phyloP scores from a whole-genome alignment of 1,140 invertebrate species.

The Microplitis demolitor region DNA sequence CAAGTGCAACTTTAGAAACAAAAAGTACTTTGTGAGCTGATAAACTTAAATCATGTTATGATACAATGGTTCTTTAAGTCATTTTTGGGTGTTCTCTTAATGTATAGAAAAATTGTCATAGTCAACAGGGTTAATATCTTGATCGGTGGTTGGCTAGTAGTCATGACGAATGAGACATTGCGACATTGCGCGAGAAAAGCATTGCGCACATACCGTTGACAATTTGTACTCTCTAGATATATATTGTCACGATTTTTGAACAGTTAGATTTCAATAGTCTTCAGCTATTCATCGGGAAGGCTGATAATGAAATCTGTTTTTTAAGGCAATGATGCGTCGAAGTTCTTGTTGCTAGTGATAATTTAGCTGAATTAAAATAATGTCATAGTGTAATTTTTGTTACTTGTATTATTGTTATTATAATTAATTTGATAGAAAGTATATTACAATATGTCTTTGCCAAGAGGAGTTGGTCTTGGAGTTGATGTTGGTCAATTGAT shows the following conservation, averaged over 20 bases:
- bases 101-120: not conserved
- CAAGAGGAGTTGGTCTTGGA: conserved; percentile 66
- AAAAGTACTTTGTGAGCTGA: too few species aligned
- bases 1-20: too few species aligned
- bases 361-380: too few species aligned
- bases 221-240: too few species aligned
- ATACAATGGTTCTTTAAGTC: too few species aligned
- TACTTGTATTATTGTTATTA: not conserved
- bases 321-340: too few species aligned
- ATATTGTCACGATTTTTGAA: too few species aligned
- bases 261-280: too few species aligned
- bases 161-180: conserved; percentile 28
- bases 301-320: too few species aligned
- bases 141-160: conserved; percentile 23
- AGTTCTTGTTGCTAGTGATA: not conserved
- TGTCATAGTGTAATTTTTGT: not conserved
- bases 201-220: conserved; percentile 12
- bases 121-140: not conserved
- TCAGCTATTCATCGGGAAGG: too few species aligned
- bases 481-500: conserved; percentile 82
- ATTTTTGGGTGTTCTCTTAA: too few species aligned
- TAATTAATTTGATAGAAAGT: not conserved
- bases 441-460: conserved; percentile 70
- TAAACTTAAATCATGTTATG: too few species aligned
- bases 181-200: conserved; percentile 24